These are phyloP conservation scores for Crepidodera aurea DNA, from an alignment of 2,888 invertebrate genomes.

Conservation along the genomic window DNA sequence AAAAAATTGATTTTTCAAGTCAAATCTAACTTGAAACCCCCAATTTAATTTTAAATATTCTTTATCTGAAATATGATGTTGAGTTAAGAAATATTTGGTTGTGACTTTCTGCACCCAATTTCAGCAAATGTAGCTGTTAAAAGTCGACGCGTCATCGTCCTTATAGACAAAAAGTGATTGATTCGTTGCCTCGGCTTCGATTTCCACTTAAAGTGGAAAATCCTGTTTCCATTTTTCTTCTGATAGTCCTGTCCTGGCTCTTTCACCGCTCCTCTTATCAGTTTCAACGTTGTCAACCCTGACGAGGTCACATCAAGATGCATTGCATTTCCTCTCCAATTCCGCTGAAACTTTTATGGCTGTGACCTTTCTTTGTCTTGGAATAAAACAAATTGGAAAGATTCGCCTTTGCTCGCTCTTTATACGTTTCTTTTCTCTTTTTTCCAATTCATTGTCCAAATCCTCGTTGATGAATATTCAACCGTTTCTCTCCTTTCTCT, in stretches of 20 bases:
- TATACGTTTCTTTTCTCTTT: conserved; percentile 14
- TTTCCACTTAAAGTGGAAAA: conserved; percentile 17
- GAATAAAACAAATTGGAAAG: conserved; percentile 30
- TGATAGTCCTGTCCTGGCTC: conserved; percentile 10
- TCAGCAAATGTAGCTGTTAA: not conserved
- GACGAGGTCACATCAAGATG: conserved; percentile 41
- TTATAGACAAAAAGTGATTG: conserved; percentile 8
- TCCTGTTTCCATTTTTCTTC: conserved; percentile 14
- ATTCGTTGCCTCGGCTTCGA: conserved; percentile 6
- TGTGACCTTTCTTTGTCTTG: conserved; percentile 33
- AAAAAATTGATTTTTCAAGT: no score
- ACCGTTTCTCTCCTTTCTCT: not conserved
- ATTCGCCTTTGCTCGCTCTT: conserved; percentile 22
- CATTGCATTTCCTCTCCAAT: conserved; percentile 39
- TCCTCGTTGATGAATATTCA: conserved; percentile 29
- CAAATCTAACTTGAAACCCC: no score
- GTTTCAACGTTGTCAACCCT: conserved; percentile 38
- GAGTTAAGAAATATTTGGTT: no score
- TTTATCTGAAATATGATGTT: no score
- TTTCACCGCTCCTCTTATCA: conserved; percentile 35
- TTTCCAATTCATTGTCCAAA: conserved; percentile 28
- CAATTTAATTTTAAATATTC: no score
- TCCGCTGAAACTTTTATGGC: conserved; percentile 36
- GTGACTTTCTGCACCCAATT: no score
- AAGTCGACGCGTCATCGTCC: not conserved